Percentiles rank a stretch among this genome's conserved stretches.
These are phyloP conservation scores for Erpetoichthys calabaricus DNA, from an alignment of 2,797 vertebrate genomes.

Conservation along the genomic window DNA sequence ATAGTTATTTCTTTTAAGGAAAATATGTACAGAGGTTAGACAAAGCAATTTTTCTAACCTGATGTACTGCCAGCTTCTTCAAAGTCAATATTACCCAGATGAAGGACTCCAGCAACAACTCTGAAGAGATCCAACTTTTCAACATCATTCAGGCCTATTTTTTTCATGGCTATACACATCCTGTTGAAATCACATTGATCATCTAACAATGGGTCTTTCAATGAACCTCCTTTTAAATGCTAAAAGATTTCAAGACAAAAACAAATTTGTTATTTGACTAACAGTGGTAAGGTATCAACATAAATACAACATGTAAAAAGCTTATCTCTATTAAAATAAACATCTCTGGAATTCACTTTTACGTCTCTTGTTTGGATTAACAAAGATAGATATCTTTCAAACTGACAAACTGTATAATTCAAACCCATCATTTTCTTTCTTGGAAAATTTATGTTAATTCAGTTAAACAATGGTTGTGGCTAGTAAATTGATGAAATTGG, in stretches of 20 bases:
- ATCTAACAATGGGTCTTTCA: conserved; percentile 88
- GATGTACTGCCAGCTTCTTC: conserved; percentile 91
- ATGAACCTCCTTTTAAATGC: conserved; percentile 73
- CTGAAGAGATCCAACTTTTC: conserved; percentile 92
- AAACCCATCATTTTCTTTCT: too few species aligned
- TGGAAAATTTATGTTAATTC: too few species aligned
- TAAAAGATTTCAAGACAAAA: conserved; percentile 32
- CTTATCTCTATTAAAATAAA: neutral
- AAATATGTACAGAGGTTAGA: too few species aligned
- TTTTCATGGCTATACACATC: conserved; percentile 92
- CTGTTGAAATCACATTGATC: conserved; percentile 82
- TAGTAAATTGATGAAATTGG: too few species aligned
- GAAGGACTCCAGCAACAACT: conserved; percentile 87
- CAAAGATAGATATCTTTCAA: too few species aligned
- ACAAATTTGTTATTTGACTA: neutral
- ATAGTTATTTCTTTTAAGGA: too few species aligned
- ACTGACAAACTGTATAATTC: too few species aligned
- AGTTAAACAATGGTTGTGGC: too few species aligned
- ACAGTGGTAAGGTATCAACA: neutral
- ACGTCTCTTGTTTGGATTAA: too few species aligned
- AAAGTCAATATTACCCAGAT: conserved; percentile 91
- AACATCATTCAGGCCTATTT: conserved; percentile 79
- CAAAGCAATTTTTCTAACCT: conserved; percentile 61
- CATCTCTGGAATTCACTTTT: too few species aligned
- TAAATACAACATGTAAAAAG: neutral